Evolutionary conservation across 2,113 vertebrate genomes (phyloP), one percentile per base, ranked within the genome.

Genomic region (Pomatostomus ruficeps): DNA sequence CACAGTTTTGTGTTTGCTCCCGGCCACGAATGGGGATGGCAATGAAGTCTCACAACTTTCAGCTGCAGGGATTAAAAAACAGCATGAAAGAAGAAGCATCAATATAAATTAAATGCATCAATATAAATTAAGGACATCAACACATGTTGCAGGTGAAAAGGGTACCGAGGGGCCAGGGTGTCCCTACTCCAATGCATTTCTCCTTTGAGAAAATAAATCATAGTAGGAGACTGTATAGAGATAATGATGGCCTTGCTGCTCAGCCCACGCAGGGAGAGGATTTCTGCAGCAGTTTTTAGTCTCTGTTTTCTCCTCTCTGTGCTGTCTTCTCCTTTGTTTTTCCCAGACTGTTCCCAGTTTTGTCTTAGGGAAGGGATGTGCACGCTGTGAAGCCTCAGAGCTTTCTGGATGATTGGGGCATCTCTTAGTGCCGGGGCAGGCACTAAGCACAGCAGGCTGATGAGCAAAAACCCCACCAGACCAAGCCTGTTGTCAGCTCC

Each of bases 381-480:
- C 19, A 22, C 1, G 36, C 5, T 4, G 22, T 1, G 5, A 77
- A 57, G 28, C 25, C 28, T 73, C 42, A 73, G 42, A 73, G 36
- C 25, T 36, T 8, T 2, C 0, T 33, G 7, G 7, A 21, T 43
- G 14, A 11, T 26, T 62, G 31, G 7, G 18, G 58, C 0, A 1
- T n/a, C 5, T 36, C 58, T 58, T 29, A 40, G 48, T 55, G 16
- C 8, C 24, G 57, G 66, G 20, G 14, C 36, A 55, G 36, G 7
- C 1, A 3, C 17, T 23, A 52, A 49, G 23, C 6, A 57, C n/a
- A 74, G 24, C n/a, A 61, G 40, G 7, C 17, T 93, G 18, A 28
- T 36, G 42, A 80, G 24, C 10, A 40, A 31, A 0, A 0, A 61
- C 10, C 3, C 33, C 20, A 25, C 13, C 7, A 57, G 28, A 38